A percentile compares a stretch with the other conserved stretches of the same genome.
Conservation (phyloP, 2,113 vertebrate species). For the Sinocyclocheilus anshuiensis region DNA sequence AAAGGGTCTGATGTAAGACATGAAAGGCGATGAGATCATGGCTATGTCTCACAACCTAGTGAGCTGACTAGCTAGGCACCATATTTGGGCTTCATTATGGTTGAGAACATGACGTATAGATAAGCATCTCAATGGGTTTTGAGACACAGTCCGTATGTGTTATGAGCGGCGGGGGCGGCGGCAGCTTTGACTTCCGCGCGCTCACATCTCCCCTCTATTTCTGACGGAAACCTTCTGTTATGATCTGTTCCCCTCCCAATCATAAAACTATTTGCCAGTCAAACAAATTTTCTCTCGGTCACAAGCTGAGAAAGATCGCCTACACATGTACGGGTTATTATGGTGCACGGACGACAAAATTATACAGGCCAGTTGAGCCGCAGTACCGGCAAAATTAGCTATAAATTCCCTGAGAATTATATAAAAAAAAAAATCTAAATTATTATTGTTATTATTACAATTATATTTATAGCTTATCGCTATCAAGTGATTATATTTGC, state of each 20-base stretch:
- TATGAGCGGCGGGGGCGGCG: constrained; percentile 39
- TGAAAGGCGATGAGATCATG: constrained; percentile 4
- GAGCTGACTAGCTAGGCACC: neutral
- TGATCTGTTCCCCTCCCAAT: constrained; percentile 1
- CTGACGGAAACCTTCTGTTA: neutral
- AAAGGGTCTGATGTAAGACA: neutral
- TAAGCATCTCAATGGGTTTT: neutral
- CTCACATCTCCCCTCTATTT: constrained; percentile 4
- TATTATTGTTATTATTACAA: neutral
- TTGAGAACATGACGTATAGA: neutral
- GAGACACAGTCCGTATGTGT: constrained; percentile 3
- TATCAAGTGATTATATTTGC: neutral
- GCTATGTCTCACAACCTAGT: neutral
- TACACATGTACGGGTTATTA: constrained; percentile 20
- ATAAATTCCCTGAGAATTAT: neutral
- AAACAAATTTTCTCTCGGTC: constrained; percentile 45
- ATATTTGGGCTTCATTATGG: too few species aligned
- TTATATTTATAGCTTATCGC: neutral
- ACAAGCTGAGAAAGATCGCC: constrained; percentile 24
- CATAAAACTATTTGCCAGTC: constrained; percentile 45
- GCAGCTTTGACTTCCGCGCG: neutral
- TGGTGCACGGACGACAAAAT: neutral
- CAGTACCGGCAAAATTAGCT: neutral
- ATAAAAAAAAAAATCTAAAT: neutral
- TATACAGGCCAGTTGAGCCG: neutral